phyloP scores from a whole-genome alignment of 2,888 invertebrate genomes.

The Lithophane ornitopus region DNA sequence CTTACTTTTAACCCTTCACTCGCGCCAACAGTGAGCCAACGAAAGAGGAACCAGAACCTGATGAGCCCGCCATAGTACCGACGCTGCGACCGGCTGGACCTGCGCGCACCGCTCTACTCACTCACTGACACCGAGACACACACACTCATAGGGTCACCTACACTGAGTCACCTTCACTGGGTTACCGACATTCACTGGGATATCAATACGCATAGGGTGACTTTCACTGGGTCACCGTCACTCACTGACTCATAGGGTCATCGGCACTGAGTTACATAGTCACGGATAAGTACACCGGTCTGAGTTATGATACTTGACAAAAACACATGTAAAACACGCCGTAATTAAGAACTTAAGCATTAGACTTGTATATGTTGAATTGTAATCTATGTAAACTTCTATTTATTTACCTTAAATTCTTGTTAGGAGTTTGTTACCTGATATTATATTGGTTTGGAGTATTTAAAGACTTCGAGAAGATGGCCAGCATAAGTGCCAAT shows the following conservation, averaged over 20 bases:
- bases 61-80: slow-evolving; percentile 85
- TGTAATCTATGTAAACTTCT: slow-evolving; percentile 64
- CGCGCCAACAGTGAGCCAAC: slow-evolving; percentile 76
- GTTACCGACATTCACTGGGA: neutral
- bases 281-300: neutral
- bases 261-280: slow-evolving; percentile 4
- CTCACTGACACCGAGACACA: slow-evolving; percentile 69
- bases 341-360: slow-evolving; percentile 37
- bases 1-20: slow-evolving; percentile 8
- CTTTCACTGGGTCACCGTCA: neutral
- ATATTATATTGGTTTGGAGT: slow-evolving; percentile 49
- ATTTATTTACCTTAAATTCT: slow-evolving; percentile 64
- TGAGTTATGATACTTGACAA: neutral
- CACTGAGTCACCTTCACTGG: neutral
- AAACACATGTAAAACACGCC: neutral
- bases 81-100: slow-evolving; percentile 83
- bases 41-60: slow-evolving; percentile 76
- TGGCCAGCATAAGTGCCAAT: slow-evolving; percentile 54
- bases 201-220: neutral
- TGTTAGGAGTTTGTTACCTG: slow-evolving; percentile 69
- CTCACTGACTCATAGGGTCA: slow-evolving; percentile 3
- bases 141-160: neutral
- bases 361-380: slow-evolving; percentile 41
- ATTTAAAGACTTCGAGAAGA: slow-evolving; percentile 28
- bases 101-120: slow-evolving; percentile 77